Evolutionary conservation across 2,888 invertebrate species (phyloP).

Genomic region (Gymnocheta viridis): DNA sequence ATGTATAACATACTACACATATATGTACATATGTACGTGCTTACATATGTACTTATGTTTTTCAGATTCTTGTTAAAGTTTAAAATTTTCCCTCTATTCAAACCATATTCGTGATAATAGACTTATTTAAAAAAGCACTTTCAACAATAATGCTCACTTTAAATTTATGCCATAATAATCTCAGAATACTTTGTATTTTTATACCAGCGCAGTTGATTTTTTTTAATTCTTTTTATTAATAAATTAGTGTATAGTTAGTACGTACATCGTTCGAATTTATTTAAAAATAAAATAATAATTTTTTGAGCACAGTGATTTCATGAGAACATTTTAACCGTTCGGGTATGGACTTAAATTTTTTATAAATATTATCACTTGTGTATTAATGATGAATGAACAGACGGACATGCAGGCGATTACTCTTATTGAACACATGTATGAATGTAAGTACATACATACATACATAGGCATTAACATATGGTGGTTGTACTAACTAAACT

Average conservation of each 20-base stretch:
- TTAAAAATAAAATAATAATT: neutral
- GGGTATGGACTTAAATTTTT: neutral
- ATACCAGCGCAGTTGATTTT: neutral
- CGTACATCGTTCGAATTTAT: conserved; percentile 17
- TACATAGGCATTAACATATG: neutral
- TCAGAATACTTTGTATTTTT: conserved; percentile 26
- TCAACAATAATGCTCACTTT: conserved; percentile 24
- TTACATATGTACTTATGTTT: neutral
- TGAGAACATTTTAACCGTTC: conserved; percentile 11
- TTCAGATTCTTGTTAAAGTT: neutral
- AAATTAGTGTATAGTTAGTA: conserved; percentile 12
- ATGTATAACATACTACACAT: no score
- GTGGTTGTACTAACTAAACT: conserved; percentile 43
- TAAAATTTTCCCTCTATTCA: neutral
- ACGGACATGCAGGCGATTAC: conserved; percentile 1
- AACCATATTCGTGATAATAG: conserved; percentile 9
- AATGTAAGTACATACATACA: neutral
- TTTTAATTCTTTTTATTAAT: neutral
- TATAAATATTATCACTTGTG: conserved; percentile 44
- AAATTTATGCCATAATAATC: conserved; percentile 27
- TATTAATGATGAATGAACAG: conserved; percentile 48
- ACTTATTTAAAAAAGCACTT: conserved; percentile 33
- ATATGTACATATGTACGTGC: neutral
- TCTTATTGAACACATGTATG: conserved; percentile 3
- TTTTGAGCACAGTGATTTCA: conserved; percentile 46